Base-by-base conservation (phyloP, 2,888 invertebrate species). In the Andricus curvator region DNA sequence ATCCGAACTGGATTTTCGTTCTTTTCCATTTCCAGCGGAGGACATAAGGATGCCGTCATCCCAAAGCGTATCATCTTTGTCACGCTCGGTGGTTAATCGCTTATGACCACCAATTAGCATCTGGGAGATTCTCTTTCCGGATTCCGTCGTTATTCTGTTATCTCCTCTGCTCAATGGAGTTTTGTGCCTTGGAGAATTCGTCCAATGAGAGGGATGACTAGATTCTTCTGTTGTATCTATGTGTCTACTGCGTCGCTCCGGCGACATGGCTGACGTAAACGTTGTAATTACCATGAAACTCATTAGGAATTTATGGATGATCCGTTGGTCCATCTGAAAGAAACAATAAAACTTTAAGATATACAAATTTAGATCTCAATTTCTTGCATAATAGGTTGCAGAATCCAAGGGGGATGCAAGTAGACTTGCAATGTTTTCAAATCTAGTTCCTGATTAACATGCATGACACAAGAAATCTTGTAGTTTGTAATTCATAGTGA, bases 1-100 rank as follows among this genome's bases (percentile, higher is more conserved):
- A 48, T 93, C 89, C 88, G 93, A 62, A 87, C 93, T 84, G 13
- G 87, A 84, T 81, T 94, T 94, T 37, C 88, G 88, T 79, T 93
- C 93, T 87, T 95, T 96, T 9, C 96, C 96, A 83, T 95, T 95
- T 37, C 96, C 96, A 78, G 96, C 96, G 88, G 96, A 95, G 81
- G 96, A 94, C 89, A 95, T 94, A 88, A 95, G 93, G 90, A 96
- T 95, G 83, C 95, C 95, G 86, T 96, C 95, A 80, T 91, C 90
- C 91, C 89, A 89, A 11, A 86, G 78, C 5, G 85, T 82, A 37
- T 88, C 87, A 78, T 88, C 86, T 5, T 89, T 81, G 92, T 85
- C 82, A 22, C 74, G 78, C 20, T 77, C 60, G 22, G 13, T 70
- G n/a, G 3, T 29, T 48, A 65, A 48, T 62, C 48, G 9, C 33